Evolutionary conservation across 1,140 invertebrate genomes (phyloP).

Genomic region (Berghia stephanieae): DNA sequence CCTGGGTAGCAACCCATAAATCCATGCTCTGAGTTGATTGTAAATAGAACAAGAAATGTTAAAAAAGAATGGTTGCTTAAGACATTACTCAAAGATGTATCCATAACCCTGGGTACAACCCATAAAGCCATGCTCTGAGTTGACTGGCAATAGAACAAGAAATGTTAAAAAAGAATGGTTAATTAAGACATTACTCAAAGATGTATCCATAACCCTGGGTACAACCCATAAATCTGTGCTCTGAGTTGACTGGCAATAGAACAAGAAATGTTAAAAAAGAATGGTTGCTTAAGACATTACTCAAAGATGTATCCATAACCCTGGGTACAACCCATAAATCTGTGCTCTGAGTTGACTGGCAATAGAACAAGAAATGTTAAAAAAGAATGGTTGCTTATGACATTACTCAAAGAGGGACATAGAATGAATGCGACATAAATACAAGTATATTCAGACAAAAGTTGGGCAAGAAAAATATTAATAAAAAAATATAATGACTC

Average conservation of each 20-base stretch:
- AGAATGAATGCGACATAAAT: background rate
- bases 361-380: slow-evolving; percentile 11
- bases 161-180: background rate
- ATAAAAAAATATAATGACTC: background rate
- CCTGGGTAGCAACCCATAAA: slow-evolving; percentile 70
- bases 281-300: background rate
- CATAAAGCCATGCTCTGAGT: slow-evolving; percentile 55
- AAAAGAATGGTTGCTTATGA: background rate
- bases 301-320: slow-evolving; percentile 69
- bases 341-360: slow-evolving; percentile 41
- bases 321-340: slow-evolving; percentile 70
- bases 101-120: slow-evolving; percentile 73
- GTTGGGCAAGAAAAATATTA: background rate
- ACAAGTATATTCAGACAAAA: background rate
- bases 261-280: slow-evolving; percentile 5
- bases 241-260: slow-evolving; percentile 33
- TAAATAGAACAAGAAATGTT: slow-evolving; percentile 13
- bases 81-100: slow-evolving; percentile 57
- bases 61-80: background rate
- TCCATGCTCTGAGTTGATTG: slow-evolving; percentile 44
- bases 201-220: slow-evolving; percentile 72
- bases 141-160: slow-evolving; percentile 9
- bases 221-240: slow-evolving; percentile 67
- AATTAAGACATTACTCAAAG: background rate
- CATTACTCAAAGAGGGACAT: background rate